A percentile compares a stretch with the other conserved stretches of the same genome.
Conservation (phyloP, 1,140 invertebrate species). For the Vollenhovia emeryi region DNA sequence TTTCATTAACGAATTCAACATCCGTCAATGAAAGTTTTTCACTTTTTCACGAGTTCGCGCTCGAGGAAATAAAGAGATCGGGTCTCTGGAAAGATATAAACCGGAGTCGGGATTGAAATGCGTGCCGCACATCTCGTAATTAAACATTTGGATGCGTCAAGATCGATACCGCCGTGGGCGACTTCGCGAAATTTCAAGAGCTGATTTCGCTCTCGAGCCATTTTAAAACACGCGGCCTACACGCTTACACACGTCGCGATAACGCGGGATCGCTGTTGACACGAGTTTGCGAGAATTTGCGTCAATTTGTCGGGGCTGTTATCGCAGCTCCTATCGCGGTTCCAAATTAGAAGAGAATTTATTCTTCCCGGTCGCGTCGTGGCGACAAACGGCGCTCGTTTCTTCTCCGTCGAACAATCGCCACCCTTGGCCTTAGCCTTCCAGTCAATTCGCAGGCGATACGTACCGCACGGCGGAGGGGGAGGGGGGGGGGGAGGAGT, state of each 20-base stretch:
- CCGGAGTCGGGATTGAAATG: neutral
- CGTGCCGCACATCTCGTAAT: neutral
- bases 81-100: neutral
- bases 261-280: neutral
- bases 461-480: slow-evolving; percentile 12
- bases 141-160: neutral
- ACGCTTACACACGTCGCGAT: neutral
- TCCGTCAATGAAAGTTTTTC: too few species aligned
- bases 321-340: neutral
- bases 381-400: neutral
- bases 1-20: too few species aligned
- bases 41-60: too few species aligned
- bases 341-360: neutral
- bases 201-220: neutral
- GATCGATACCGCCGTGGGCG: neutral
- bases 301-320: neutral
- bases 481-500: too few species aligned
- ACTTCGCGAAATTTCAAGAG: neutral
- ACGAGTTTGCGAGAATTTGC: neutral
- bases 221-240: neutral
- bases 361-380: too few species aligned
- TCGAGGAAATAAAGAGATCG: too few species aligned
- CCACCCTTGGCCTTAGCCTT: slow-evolving; percentile 39
- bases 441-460: neutral
- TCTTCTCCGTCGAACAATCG: neutral